phyloP scores from a whole-genome alignment of 2,113 vertebrate species.

The Suncus etruscus region DNA sequence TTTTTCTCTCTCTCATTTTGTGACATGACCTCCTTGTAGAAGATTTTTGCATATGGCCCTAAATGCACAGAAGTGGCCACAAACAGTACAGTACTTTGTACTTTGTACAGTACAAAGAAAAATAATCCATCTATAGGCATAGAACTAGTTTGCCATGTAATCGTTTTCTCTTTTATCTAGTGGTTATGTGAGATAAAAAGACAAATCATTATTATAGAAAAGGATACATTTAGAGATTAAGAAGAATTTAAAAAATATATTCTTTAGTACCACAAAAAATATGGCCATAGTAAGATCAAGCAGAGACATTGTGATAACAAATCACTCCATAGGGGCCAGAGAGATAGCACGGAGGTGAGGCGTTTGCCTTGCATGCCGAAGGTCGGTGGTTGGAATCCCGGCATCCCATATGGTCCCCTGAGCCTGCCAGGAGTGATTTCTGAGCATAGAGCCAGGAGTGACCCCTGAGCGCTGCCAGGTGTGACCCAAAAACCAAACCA shows the following conservation, averaged over 20 bases:
- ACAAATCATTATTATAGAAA: slow-evolving; percentile 35
- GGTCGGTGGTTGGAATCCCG: too few relatives aligned
- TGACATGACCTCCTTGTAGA: too few relatives aligned
- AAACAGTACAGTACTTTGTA: neutral
- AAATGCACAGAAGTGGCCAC: neutral
- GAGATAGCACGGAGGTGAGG: too few relatives aligned
- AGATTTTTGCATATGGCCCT: too few relatives aligned
- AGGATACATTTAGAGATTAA: slow-evolving; percentile 46
- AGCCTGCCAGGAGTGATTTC: too few relatives aligned
- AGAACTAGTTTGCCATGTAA: neutral
- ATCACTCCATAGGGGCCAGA: neutral
- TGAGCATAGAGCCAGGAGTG: too few relatives aligned
- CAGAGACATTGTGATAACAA: slow-evolving; percentile 11
- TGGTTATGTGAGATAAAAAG: slow-evolving; percentile 21
- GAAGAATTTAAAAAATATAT: slow-evolving; percentile 8
- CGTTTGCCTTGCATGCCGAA: too few relatives aligned
- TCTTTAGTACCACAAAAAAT: slow-evolving; percentile 51
- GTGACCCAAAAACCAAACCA: too few relatives aligned
- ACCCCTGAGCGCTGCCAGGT: too few relatives aligned
- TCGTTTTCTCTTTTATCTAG: neutral
- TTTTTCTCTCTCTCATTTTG: too few relatives aligned
- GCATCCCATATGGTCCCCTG: too few relatives aligned
- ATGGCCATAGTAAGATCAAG: slow-evolving; percentile 37
- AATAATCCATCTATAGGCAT: neutral
- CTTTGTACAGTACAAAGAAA: neutral